Base-by-base conservation (phyloP, 2,113 vertebrate species). In the Pterocles burchelli region DNA sequence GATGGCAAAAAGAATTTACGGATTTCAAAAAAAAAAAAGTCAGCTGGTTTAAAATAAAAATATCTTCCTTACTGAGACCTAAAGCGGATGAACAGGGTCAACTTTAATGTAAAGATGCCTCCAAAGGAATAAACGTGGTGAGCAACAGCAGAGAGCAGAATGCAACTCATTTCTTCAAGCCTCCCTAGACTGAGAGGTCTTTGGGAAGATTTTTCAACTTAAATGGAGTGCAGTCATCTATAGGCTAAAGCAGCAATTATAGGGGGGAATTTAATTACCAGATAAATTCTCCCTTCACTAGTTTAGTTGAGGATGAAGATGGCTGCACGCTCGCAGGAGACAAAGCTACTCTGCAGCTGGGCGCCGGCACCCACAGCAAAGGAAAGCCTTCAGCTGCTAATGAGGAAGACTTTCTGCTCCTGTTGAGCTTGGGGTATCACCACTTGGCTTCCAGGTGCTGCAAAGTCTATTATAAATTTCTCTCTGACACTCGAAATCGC, bases 211-310 rank as follows among this genome's bases (percentile, higher is more conserved):
- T 97, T 97, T 97, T 97, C 94, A 97, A 90, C 95, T 95, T 97
- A 97, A 97, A 98, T 87, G 95, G 96, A 98, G 96, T 94, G 95
- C 85, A 97, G 94, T 96, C 92, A 96, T 97, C 96, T 97, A 94
- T 61, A 92, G 94, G 88, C 92, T 95, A 98, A 96, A 97, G 96
- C 45, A 88, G 96, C 88, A 96, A 96, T 97, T 98, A 97, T 58
- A 43, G 93, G 72, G 84, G 73, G 81, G 94, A 96, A 96, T 96
- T 88, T 97, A 97, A 97, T 96, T 97, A 97, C 77, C 84, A 97
- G 96, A 95, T 90, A 96, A 94, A 96, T 95, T 71, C 73, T 90
- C 83, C 94, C 86, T 96, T 89, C 41, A 25, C 81, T 55, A 94
- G 91, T 88, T 96, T 48, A 95, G 94, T 17, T 95, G 80, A 91